A percentile compares a stretch with the other conserved stretches of the same genome.
Evolutionary conservation across 2,113 vertebrate genomes (phyloP).

Genomic region (Rousettus leschenaultii): DNA sequence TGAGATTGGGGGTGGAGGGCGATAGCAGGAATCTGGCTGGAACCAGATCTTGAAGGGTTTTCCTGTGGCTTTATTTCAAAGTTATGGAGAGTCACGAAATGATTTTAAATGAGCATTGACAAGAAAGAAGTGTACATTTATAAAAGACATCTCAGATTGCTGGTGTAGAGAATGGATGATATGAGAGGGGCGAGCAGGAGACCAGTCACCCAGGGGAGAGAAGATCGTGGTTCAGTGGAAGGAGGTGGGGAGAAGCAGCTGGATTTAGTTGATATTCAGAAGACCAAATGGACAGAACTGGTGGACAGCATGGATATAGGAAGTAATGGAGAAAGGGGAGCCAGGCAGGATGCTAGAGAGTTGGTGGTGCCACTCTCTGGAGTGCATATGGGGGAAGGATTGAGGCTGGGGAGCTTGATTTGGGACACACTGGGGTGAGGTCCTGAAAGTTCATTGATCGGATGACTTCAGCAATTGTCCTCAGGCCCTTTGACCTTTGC

Average conservation of each 20-base stretch:
- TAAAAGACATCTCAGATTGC: neutral
- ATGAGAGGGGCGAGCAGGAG: neutral
- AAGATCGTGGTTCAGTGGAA: neutral
- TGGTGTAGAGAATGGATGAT: neutral
- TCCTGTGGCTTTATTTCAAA: neutral
- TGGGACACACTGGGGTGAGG: neutral
- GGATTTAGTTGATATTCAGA: neutral
- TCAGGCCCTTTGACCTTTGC: neutral
- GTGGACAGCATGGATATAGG: neutral
- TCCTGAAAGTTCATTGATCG: neutral
- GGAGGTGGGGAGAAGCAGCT: neutral
- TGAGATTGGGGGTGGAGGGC: neutral
- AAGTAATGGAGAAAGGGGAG: neutral
- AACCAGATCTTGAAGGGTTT: neutral
- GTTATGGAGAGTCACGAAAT: neutral
- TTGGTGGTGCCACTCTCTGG: neutral
- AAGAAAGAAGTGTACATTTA: neutral
- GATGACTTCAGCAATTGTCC: neutral
- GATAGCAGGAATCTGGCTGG: neutral
- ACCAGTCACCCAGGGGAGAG: neutral
- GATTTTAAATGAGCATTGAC: neutral
- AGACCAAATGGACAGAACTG: neutral
- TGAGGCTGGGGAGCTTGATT: neutral
- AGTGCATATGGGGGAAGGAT: too few relatives aligned
- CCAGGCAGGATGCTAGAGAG: neutral